A percentile compares a stretch with the other conserved stretches of the same genome.
These are phyloP conservation scores for Luidia sarsii DNA, from an alignment of 53 echinoderm and acorn worm genomes.

Conservation along the genomic window DNA sequence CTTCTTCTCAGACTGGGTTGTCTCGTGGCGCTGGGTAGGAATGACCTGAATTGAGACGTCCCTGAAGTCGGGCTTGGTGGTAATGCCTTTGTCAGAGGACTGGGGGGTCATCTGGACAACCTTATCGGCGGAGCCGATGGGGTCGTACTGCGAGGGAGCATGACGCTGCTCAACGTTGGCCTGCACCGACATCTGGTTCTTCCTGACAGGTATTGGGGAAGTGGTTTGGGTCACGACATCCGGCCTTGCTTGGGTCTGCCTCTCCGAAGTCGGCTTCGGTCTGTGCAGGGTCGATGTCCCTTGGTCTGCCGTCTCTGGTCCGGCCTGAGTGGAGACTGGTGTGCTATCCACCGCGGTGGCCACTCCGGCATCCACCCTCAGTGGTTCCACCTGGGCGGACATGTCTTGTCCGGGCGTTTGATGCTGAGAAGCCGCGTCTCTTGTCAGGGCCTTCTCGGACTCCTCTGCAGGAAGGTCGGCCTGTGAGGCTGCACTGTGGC, in stretches of 20 bases:
- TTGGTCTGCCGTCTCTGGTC: constrained; percentile 46
- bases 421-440: constrained; percentile 26
- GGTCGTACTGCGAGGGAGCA: constrained; percentile 43
- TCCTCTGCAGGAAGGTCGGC: constrained; percentile 6
- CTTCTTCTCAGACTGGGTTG: constrained; percentile 35
- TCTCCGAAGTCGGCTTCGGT: constrained; percentile 17
- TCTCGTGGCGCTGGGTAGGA: constrained; percentile 12
- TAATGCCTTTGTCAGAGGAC: constrained; percentile 25
- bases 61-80: constrained; percentile 17
- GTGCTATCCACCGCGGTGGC: constrained; percentile 29
- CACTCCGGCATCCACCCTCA: constrained; percentile 30
- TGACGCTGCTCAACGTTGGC: constrained; percentile 23
- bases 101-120: constrained; percentile 21
- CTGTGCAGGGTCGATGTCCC: constrained; percentile 37
- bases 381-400: constrained; percentile 31
- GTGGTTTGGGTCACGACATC: constrained; percentile 31
- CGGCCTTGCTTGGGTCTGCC: constrained; percentile 31
- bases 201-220: constrained; percentile 35
- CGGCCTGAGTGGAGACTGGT: constrained; percentile 44
- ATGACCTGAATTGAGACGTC: constrained; percentile 29
- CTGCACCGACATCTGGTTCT: constrained; percentile 42
- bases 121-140: background rate
- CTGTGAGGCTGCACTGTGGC: constrained; percentile 15
- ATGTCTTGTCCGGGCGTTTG: background rate
- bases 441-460: background rate